These are phyloP conservation scores for Auanema sp. DNA, from an alignment of 2,888 invertebrate species.

Conservation along the genomic window DNA sequence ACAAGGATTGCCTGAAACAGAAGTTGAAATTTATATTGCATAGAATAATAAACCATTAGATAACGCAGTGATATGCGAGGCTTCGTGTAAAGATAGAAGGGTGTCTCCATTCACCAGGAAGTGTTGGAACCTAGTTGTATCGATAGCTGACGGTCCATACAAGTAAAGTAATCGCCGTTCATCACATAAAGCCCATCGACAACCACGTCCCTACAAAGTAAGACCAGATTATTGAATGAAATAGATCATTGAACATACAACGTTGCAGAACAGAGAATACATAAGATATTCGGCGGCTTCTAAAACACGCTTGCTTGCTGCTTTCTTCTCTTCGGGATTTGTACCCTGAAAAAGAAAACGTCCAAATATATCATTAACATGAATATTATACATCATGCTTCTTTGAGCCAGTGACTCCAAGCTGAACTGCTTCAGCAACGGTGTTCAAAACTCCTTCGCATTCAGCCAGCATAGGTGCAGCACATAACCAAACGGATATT, in stretches of 20 bases:
- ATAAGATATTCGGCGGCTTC: constrained; percentile 94
- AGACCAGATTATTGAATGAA: background rate
- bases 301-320: constrained; percentile 93
- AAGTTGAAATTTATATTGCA: background rate
- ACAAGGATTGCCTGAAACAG: constrained; percentile 24
- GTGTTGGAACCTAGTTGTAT: constrained; percentile 46
- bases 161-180: constrained; percentile 48
- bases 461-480: constrained; percentile 84
- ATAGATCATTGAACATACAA: constrained; percentile 20
- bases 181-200: constrained; percentile 36
- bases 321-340: constrained; percentile 20
- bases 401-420: constrained; percentile 94
- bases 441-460: constrained; percentile 89
- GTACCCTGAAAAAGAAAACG: background rate
- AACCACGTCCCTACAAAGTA: constrained; percentile 18
- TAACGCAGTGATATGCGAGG: constrained; percentile 47
- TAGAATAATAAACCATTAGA: constrained; percentile 31
- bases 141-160: constrained; percentile 48
- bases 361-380: background rate
- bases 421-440: constrained; percentile 91
- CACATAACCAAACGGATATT: constrained; percentile 80
- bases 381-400: constrained; percentile 58
- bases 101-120: constrained; percentile 58
- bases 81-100: constrained; percentile 56
- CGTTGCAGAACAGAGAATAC: constrained; percentile 68